phyloP scores from a whole-genome alignment of 2,113 vertebrate species.

The Ceyx margarethae region DNA sequence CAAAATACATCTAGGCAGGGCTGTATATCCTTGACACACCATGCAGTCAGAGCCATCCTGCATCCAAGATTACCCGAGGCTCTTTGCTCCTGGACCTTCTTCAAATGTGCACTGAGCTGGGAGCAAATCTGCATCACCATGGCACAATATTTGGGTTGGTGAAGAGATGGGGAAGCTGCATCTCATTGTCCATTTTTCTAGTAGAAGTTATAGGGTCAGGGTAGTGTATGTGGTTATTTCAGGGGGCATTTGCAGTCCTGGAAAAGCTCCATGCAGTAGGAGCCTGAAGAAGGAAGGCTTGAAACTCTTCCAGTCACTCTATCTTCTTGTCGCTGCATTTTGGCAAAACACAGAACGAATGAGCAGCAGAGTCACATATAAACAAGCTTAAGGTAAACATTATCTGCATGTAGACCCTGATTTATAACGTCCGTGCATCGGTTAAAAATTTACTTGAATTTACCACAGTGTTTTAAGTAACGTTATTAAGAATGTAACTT shows the following conservation, averaged over 20 bases:
- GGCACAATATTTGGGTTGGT: rapidly evolving
- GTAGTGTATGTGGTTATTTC: background rate
- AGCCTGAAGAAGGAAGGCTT: slow-evolving; percentile 56
- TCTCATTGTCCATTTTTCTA: background rate
- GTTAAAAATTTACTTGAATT: slow-evolving; percentile 54
- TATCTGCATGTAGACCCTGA: slow-evolving; percentile 48
- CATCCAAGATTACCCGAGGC: background rate
- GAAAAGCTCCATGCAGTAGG: slow-evolving; percentile 9
- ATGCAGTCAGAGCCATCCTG: background rate
- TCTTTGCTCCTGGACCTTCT: background rate
- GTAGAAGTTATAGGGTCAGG: background rate
- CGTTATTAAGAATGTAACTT: slow-evolving; percentile 73
- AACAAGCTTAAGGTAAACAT: slow-evolving; percentile 75
- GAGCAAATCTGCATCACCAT: rapidly evolving
- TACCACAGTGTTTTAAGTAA: slow-evolving; percentile 66
- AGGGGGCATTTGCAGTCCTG: background rate
- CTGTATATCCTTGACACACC: rapidly evolving
- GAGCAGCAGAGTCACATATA: slow-evolving; percentile 66
- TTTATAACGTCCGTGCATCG: slow-evolving; percentile 51
- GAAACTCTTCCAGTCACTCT: slow-evolving; percentile 54
- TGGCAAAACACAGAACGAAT: slow-evolving; percentile 47
- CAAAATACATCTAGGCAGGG: background rate
- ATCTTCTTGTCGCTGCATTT: slow-evolving; percentile 21
- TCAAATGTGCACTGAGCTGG: rapidly evolving
- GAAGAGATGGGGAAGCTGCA: background rate